Base-by-base conservation (phyloP, 1,140 invertebrate species). In the Caenorhabditis elegans region DNA sequence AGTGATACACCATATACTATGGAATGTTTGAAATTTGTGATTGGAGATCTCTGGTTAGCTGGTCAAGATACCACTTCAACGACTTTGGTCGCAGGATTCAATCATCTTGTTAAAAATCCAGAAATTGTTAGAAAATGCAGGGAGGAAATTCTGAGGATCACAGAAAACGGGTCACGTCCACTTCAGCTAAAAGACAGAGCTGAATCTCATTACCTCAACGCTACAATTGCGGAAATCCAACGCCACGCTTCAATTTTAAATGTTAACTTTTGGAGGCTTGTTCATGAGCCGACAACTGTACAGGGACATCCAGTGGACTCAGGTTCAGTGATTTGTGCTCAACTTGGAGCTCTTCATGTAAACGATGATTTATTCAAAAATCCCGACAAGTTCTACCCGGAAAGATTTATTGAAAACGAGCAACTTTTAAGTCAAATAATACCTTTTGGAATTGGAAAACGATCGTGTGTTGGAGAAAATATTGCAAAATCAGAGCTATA, bases 391-490 rank as follows among this genome's bases (percentile, higher is more conserved):
- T 84, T 84, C 49, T 28, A 84, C n/a, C 82, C 82, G 11, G 79
- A 82, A 22, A 34, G 82, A n/a, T 84, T 84, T 70, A 76, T 84
- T 26, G 78, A 78, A 34, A 65, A 78, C 19, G 34, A n/a, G 19
- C 36, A 82, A 76, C 75, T 78, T 13, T 39, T 77, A n/a, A 75
- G 83, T n/a, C 79, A 83, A 48, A 46, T 84, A 51, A 77, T 84
- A 22, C 80, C 83, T 8, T 84, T 84, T 39, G 83, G 83, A 77
- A 49, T 84, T 19, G 83, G 83, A 36, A 84, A 84, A 53, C 75
- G 83, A 22, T 26, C 43, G 0, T 84, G 83, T 43, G 34, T 84
- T 10, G 83, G 83, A 24, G 83, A 84, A 39, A 34, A 55, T 22
- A 53, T 84, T 13, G 83, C 83, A 15, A 78, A 76, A 43, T 34